Evolutionary conservation across 64 coral and sea anemone genomes (phyloP).

Genomic region (Stichodactyla mertensii): DNA sequence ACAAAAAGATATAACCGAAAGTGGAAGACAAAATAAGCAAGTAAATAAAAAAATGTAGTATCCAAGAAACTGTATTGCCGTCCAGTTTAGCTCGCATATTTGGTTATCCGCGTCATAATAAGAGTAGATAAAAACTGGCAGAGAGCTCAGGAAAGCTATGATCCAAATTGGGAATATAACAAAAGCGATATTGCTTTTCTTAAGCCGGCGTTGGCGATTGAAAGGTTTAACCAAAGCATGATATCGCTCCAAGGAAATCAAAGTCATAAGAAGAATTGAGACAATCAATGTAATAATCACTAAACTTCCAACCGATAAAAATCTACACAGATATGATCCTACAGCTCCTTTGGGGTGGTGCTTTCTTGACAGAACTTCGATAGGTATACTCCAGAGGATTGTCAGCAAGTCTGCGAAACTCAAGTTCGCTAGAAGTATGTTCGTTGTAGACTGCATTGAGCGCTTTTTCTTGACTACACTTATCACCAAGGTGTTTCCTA

Average conservation of each 20-base stretch:
- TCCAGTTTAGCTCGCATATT: neutral
- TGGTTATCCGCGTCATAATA: neutral
- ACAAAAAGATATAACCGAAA: slow-evolving; percentile 12
- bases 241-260: slow-evolving; percentile 14
- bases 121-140: slow-evolving; percentile 16
- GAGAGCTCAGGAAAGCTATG: neutral
- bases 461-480: slow-evolving; percentile 23
- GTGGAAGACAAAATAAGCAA: slow-evolving; percentile 8
- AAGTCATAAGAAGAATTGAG: neutral
- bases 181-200: neutral
- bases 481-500: slow-evolving; percentile 19
- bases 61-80: neutral
- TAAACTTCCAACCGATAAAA: neutral
- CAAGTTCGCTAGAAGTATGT: slow-evolving; percentile 7
- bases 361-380: neutral
- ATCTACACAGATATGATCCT: neutral
- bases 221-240: slow-evolving; percentile 13
- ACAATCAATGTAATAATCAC: slow-evolving; percentile 11
- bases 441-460: slow-evolving; percentile 17
- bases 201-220: neutral
- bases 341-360: neutral
- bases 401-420: slow-evolving; percentile 15
- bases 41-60: slow-evolving; percentile 2
- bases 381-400: slow-evolving; percentile 7
- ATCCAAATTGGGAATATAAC: neutral